Conservation (phyloP, 1,140 invertebrate genomes). For the Drosophila triauraria region DNA sequence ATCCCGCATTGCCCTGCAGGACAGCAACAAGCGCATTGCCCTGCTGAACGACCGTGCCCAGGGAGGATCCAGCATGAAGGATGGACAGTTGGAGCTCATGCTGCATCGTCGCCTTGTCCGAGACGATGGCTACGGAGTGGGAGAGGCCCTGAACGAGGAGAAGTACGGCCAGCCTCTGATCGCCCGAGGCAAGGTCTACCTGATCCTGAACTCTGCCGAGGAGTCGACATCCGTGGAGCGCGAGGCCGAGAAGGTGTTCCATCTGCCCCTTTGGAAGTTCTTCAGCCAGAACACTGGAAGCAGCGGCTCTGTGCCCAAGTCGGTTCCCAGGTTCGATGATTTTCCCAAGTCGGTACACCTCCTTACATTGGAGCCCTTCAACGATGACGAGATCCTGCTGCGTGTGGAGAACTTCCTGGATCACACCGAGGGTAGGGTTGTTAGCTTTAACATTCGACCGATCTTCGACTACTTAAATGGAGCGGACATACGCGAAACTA, state of each 20-base stretch:
- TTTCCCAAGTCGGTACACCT: constrained; percentile 92
- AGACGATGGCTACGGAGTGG: constrained; percentile 98
- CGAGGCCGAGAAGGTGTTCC: constrained; percentile 61
- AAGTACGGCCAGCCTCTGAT: constrained; percentile 92
- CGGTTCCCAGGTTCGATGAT: constrained; percentile 54
- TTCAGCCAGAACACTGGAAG: constrained; percentile 75
- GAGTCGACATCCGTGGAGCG: constrained; percentile 49
- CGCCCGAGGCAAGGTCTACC: constrained; percentile 91
- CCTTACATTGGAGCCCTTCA: constrained; percentile 94
- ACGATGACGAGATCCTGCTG: constrained; percentile 89
- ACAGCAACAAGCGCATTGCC: constrained; percentile 86
- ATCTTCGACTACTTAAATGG: constrained; percentile 60
- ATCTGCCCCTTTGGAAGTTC: constrained; percentile 77
- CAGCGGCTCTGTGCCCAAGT: constrained; percentile 65
- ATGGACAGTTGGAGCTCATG: constrained; percentile 93
- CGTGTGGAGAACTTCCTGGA: constrained; percentile 96
- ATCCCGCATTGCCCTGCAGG: constrained; percentile 90
- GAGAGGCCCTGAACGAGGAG: constrained; percentile 95
- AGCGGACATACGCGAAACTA: constrained; percentile 69
- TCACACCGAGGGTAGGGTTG: constrained; percentile 89
- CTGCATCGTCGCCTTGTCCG: constrained; percentile 94
- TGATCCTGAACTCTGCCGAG: constrained; percentile 86
- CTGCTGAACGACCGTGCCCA: constrained; percentile 94
- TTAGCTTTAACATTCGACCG: constrained; percentile 66
- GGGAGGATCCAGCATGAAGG: constrained; percentile 92